Evolutionary conservation across 30 jellyfish, hydroid and myxozoan genomes (phyloP).

Genomic region (Aurelia aurita complex sp. Pacific): DNA sequence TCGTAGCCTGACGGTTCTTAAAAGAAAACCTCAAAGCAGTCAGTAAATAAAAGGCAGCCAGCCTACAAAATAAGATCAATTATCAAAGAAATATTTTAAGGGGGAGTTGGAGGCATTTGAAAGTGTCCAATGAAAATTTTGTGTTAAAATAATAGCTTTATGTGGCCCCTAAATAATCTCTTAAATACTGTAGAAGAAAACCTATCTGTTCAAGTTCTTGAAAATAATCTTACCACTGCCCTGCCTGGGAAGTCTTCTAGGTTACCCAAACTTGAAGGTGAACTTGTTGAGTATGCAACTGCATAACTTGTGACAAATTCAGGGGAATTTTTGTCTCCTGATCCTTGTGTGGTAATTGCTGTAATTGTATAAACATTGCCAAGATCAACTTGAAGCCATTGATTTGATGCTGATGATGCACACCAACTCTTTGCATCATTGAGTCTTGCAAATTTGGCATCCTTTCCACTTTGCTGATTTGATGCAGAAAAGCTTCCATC

Average conservation of each 20-base stretch:
- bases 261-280: not conserved
- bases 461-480: not conserved
- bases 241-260: slow-evolving; percentile 35
- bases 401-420: slow-evolving; percentile 19
- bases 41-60: no score
- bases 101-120: no score
- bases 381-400: slow-evolving; percentile 35
- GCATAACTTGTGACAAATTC: slow-evolving; percentile 14
- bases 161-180: no score
- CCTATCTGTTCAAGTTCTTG: no score
- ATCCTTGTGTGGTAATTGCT: slow-evolving; percentile 27
- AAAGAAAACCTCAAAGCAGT: no score
- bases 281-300: slow-evolving; percentile 14
- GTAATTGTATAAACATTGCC: slow-evolving; percentile 4
- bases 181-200: no score
- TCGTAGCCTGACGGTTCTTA: no score
- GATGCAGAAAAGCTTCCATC: slow-evolving; percentile 9
- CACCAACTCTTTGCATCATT: slow-evolving; percentile 27
- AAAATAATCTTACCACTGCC: not conserved
- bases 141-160: no score
- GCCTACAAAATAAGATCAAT: no score
- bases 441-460: slow-evolving; percentile 38
- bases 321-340: slow-evolving; percentile 3
- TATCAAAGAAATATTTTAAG: no score
- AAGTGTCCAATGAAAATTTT: no score